These are phyloP conservation scores for Cydia pomonella DNA, from an alignment of 1,140 invertebrate genomes.

Conservation along the genomic window DNA sequence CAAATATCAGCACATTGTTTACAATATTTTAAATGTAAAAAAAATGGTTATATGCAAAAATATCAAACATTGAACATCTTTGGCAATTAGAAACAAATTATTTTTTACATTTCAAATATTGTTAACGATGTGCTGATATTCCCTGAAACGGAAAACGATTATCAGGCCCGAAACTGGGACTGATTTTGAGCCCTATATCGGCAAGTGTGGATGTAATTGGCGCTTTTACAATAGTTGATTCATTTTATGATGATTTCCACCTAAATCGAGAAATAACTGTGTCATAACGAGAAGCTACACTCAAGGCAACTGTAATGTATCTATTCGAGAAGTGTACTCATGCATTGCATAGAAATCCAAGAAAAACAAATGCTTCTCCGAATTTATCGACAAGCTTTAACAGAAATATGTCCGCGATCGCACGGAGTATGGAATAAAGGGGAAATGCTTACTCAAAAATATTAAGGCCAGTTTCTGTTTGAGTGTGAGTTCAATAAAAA, in stretches of 20 bases:
- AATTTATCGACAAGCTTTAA: slow-evolving; percentile 30
- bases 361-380: slow-evolving; percentile 35
- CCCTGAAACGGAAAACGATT: too few species aligned
- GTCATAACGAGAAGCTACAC: neutral
- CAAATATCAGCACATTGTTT: too few species aligned
- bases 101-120: too few species aligned
- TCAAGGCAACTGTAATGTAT: slow-evolving; percentile 14
- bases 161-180: too few species aligned
- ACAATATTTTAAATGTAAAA: too few species aligned
- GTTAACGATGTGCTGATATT: too few species aligned
- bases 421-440: neutral
- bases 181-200: too few species aligned
- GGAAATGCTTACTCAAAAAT: neutral
- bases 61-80: too few species aligned
- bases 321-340: slow-evolving; percentile 23
- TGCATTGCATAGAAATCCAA: slow-evolving; percentile 30
- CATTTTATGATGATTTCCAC: neutral
- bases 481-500: neutral
- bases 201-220: too few species aligned
- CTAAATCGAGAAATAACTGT: neutral
- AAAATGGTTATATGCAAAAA: too few species aligned
- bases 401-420: slow-evolving; percentile 29
- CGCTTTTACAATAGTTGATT: too few species aligned
- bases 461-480: neutral
- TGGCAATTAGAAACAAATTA: too few species aligned